Base-by-base conservation (phyloP, 2,888 invertebrate genomes). In the Apamea anceps region DNA sequence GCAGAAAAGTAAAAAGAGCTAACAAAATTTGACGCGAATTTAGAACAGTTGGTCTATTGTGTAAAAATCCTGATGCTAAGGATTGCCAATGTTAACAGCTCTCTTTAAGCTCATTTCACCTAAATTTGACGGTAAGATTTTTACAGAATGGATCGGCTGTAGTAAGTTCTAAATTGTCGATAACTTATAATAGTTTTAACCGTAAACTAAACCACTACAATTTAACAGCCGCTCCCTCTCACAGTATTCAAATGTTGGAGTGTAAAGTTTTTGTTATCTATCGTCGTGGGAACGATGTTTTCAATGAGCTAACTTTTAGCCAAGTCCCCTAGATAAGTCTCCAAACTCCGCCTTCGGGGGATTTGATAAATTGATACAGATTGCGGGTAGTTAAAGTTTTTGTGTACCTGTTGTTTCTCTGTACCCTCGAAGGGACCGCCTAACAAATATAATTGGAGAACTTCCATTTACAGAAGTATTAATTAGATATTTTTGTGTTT, bases 311-410 rank as follows among this genome's bases (percentile, higher is more conserved):
- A 91, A 92, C 90, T 92, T 92, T 82, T 74, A 80, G 57, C 79
- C 85, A 85, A 91, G 89, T 88, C 86, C 78, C 82, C 79, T 80
- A 85, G 90, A 90, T 90, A 91, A 91, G 87, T 90, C 85, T 84
- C 85, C 57, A 57, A 86, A 89, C 87, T 87, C 80, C 75, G 60
- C 77, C 88, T 86, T 85, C 83, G 71, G 81, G 87, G 89, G 86
- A 88, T 86, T 89, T 91, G 91, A 93, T 93, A 92, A 92, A 93
- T 92, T 93, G 91, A 93, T 92, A 92, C 89, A 91, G 91, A 93
- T 93, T 92, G 92, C 72, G 89, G 86, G 78, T 88, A 89, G 90
- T 91, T 88, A 86, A 88, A 90, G 90, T 90, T 92, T 81, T 87
- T 84, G 87, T 82, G 82, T 89, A 86, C 87, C 85, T 86, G 83